A percentile compares a stretch with the other conserved stretches of the same genome.
Conservation (phyloP, 2,113 vertebrate genomes). For the Crotalus viridis region DNA sequence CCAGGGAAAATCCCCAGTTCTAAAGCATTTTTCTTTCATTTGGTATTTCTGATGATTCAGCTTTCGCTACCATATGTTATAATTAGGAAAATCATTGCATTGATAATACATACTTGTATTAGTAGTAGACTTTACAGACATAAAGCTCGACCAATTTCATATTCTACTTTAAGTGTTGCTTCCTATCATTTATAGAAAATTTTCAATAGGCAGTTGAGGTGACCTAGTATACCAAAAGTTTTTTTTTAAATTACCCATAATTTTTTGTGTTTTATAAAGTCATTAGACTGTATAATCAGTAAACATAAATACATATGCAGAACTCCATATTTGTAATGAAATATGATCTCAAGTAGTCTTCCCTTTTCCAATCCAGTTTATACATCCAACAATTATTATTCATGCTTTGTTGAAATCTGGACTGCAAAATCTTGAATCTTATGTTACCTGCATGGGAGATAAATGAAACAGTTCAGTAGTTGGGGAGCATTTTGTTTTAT, state of each 20-base stretch:
- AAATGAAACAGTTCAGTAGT: neutral
- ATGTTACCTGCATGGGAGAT: neutral
- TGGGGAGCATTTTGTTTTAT: neutral
- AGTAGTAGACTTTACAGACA: neutral
- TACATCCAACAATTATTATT: neutral
- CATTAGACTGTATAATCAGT: neutral
- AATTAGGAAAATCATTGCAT: neutral
- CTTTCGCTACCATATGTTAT: too few relatives aligned
- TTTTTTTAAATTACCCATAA: neutral
- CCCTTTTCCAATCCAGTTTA: neutral
- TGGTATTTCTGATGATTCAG: neutral
- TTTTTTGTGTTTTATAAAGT: neutral
- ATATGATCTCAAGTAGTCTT: neutral
- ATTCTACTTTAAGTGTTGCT: neutral
- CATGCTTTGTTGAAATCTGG: neutral
- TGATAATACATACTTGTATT: neutral
- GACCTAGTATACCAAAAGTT: neutral
- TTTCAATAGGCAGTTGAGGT: neutral
- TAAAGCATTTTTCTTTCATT: neutral
- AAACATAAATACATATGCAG: neutral
- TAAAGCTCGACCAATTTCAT: neutral
- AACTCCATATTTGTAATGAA: neutral
- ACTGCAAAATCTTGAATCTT: neutral
- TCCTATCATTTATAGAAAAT: neutral
- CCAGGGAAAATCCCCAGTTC: neutral